Base-by-base conservation (phyloP, 2,888 invertebrate genomes). In the Hydrotaea cyrtoneurina region DNA sequence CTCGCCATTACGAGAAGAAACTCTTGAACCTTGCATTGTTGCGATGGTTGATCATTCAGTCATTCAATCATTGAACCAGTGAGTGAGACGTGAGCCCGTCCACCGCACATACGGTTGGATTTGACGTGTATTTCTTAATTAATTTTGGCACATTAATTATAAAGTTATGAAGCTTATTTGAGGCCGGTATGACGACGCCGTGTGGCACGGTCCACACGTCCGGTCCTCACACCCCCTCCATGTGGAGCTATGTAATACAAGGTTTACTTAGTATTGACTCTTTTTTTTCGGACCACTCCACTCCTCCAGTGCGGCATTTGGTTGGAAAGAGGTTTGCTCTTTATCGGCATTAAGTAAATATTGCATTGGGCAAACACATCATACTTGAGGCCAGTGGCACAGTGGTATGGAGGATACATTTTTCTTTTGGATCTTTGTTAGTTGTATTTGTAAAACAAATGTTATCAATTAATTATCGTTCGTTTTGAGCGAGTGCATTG, bases 81-180 rank as follows among this genome's bases (percentile, higher is more conserved):
- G 31, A 55, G 8, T 55, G 57, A 13, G 2, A 59, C 23, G 3
- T 59, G 43, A 23, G 43, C 19, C 15, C 0, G 23, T 4, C 21
- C 55, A 1, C 23, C 0, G 19, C 64, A 1, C 57, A 75, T 71
- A 71, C 21, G 57, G 7, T 17, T 75, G 78, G 17, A 79, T 75
- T 85, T 85, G 79, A 80, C 77, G 85, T 77, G 73, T 77, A 85
- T 85, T 82, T 81, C 82, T 85, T 85, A 85, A 85, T 85, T 85
- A 85, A 77, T 85, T 82, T 80, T 69, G 79, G 72, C 64, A 79
- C 85, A 85, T 73, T 85, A 77, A 85, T 85, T 82, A 85, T 74
- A 69, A 79, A 85, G 73, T 79, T 85, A 77, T 82, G 77, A 76
- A 73, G 84, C 79, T 8, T 46, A 23, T 43, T 50, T 31, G 71